Evolutionary conservation across 2,888 invertebrate species (phyloP), one percentile per base, ranked within the genome.

Genomic region (Drosophila subsilvestris): DNA sequence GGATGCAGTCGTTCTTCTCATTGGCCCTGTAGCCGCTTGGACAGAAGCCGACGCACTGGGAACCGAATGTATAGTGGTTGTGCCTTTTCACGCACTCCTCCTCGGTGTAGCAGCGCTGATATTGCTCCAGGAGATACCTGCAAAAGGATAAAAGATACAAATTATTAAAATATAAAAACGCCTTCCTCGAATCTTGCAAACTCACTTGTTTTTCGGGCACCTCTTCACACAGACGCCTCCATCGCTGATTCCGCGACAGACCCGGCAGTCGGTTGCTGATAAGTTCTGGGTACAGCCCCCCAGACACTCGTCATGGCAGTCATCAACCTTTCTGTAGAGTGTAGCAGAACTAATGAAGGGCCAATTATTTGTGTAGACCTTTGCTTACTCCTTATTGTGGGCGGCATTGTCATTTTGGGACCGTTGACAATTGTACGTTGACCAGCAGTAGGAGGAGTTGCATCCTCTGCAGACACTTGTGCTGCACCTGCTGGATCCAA

Each of bases 261-360:
- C 94, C 44, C 93, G 93, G 89, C 98, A 98, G 90, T 48, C 94
- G 90, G 4, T 92, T 89, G 49, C 94, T 91, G 87, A 87, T 10
- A 42, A 17, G 67, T 90, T 87, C 3, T 12, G 20, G 27, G 68
- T 73, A 77, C 98, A 97, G 32, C 97, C 97, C 1, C 96, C 97
- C 7, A 97, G 91, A 90, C 98, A 98, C 88, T 96, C 94, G 1
- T 93, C 89, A 90, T 96, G 94, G 88, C 98, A 98, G 53, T 83
- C 56, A 17, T 72, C 44, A 17, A 56, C 56, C 12, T 18, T 53
- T 9, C 56, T 73, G 14, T 7, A 37, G 1, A 37, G 7, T 7
- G 7, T n/a, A 37, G 37, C 7, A 12, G 37, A 37, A n/a, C 2
- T 7, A 37, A 14, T 7, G 6, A 37, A 6, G 6, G 37, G 14